phyloP scores from a whole-genome alignment of 92 coral and sea anemone species.

The Epizoanthus ramosus region DNA sequence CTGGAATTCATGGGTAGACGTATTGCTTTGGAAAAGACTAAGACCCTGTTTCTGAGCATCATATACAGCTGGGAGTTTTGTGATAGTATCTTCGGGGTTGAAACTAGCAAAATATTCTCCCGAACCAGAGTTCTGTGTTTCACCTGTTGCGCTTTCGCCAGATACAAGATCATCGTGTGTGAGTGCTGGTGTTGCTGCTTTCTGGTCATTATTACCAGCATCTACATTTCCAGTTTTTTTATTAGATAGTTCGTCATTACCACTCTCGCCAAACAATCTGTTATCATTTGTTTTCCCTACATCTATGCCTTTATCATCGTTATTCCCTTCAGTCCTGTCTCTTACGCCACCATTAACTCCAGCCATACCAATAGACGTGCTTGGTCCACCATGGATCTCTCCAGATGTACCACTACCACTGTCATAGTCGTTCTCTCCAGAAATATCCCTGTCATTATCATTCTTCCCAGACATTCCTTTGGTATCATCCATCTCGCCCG shows the following conservation, averaged over 20 bases:
- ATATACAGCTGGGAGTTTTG: neutral
- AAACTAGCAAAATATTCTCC: neutral
- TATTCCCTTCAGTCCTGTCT: neutral
- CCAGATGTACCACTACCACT: neutral
- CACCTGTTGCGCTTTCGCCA: slow-evolving; percentile 31
- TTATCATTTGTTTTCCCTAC: neutral
- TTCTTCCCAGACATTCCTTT: neutral
- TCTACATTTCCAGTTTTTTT: neutral
- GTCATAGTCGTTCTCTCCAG: slow-evolving; percentile 25
- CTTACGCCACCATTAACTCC: neutral
- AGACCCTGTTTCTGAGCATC: slow-evolving; percentile 30
- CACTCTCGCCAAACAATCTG: neutral
- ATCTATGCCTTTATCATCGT: neutral
- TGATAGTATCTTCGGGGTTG: neutral
- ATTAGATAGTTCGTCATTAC: neutral
- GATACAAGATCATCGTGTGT: neutral
- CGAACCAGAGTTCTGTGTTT: neutral
- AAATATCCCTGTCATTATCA: neutral
- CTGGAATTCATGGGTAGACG: neutral
- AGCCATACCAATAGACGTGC: neutral
- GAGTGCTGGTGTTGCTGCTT: neutral
- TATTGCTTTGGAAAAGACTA: slow-evolving; percentile 8
- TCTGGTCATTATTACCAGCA: neutral
- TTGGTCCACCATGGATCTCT: neutral
- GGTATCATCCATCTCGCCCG: neutral